Evolutionary conservation across 2,113 vertebrate species (phyloP), one percentile per base, ranked within the genome.

Genomic region (Tragelaphus imberbis): DNA sequence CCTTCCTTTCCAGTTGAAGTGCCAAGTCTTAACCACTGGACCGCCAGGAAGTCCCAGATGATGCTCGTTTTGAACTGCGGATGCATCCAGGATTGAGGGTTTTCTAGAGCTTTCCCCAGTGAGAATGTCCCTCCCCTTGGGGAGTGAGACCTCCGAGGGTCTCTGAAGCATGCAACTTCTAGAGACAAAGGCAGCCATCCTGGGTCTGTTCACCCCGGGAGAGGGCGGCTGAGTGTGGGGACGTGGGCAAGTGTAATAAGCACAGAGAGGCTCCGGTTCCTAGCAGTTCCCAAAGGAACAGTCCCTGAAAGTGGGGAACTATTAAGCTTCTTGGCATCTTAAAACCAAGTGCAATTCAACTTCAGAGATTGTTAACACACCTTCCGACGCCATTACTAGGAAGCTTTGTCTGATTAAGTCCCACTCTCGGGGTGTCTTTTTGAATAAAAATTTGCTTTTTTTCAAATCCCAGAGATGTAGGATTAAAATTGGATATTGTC

Each of bases 331-430:
- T 77, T 40, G 92, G 88, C 51, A 61, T 79, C 63, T 59, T 59
- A 65, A 84, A 87, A 30, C 84, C 84, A 25, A 49, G 90, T 81
- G 16, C 5, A 0, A n/a, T 77, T 75, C 85, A 16, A 12, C 65
- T 9, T 63, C 12, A 55, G 90, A 49, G 47, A 11, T 12, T 30
- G 71, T 80, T 44, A 47, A 51, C 55, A 33, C 27, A 40, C 25
- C 49, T 84, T 36, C 2, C 0, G 0, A 10, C 1, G 0, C 7
- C 0, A 0, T 59, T 30, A 36, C 56, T 3, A 1, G 9, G n/a
- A 63, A 49, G 58, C 30, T 90, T 65, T 61, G 89, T 55, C 13
- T 58, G 84, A 33, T 56, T 9, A 59, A 58, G 13, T 47, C 75
- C 53, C 15, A 7, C 0, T 1, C 30, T 23, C 0, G 1, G 30